phyloP scores from a whole-genome alignment of 2,888 invertebrate species.

The Gortyna flavago region DNA sequence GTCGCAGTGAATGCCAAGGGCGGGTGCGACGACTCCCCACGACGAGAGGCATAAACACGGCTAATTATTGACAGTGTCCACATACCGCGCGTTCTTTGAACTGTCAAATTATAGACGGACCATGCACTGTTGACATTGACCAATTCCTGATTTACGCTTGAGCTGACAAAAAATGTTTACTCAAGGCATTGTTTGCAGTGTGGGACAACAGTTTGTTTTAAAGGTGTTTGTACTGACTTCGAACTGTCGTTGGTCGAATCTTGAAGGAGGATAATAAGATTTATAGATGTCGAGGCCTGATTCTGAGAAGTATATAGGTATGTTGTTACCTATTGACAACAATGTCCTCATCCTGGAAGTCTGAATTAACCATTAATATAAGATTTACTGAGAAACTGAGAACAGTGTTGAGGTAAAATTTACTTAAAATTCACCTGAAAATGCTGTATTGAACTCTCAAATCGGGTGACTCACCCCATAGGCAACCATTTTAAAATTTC shows the following conservation, averaged over 20 bases:
- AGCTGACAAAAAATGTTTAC: constrained; percentile 6
- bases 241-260: not conserved
- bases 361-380: too few species aligned
- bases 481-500: constrained; percentile 9
- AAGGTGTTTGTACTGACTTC: not conserved
- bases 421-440: not conserved
- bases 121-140: constrained; percentile 30
- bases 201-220: not conserved
- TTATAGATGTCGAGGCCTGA: not conserved
- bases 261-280: constrained; percentile 26
- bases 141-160: constrained; percentile 12
- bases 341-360: not conserved
- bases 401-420: not conserved
- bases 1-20: constrained; percentile 74
- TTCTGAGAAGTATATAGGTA: constrained; percentile 36
- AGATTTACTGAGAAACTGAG: constrained; percentile 8
- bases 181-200: constrained; percentile 16
- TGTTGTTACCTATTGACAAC: not conserved
- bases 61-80: constrained; percentile 57
- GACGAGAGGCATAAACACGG: constrained; percentile 52
- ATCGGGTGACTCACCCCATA: not conserved
- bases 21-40: constrained; percentile 58
- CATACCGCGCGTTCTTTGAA: constrained; percentile 50
- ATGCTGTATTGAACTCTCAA: not conserved
- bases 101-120: constrained; percentile 49